These are phyloP conservation scores for Drosophila lini DNA, from an alignment of 1,140 invertebrate species.

Conservation along the genomic window DNA sequence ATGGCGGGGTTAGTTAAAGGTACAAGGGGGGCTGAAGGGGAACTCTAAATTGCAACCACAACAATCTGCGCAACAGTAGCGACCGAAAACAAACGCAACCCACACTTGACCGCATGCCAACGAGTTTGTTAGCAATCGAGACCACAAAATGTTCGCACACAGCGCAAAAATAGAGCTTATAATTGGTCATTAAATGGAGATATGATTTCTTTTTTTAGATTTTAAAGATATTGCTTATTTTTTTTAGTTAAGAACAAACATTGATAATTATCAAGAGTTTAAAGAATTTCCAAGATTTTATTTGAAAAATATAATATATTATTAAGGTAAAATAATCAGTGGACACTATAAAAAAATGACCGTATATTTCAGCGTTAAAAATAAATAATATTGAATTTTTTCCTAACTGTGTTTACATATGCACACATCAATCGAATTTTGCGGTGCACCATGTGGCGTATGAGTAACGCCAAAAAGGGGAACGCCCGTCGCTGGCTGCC, in stretches of 20 bases:
- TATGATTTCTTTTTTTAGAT: neutral
- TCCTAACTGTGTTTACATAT: too few species aligned
- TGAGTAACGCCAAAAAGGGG: conserved; percentile 49
- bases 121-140: conserved; percentile 24
- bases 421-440: neutral
- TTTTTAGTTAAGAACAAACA: neutral
- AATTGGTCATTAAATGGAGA: neutral
- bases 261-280: neutral
- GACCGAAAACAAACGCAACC: conserved; percentile 37
- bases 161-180: neutral
- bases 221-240: neutral
- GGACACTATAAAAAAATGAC: neutral
- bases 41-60: conserved; percentile 47
- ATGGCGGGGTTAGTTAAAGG: neutral
- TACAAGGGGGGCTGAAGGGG: conserved; percentile 3
- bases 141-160: conserved; percentile 37
- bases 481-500: neutral
- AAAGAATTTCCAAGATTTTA: neutral
- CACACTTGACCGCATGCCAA: conserved; percentile 63
- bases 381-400: neutral
- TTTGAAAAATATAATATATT: neutral
- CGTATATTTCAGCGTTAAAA: neutral
- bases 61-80: conserved; percentile 60
- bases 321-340: too few species aligned
- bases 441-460: conserved; percentile 45